Percentiles rank a stretch among this genome's conserved stretches.
Conservation (phyloP, 1,140 invertebrate genomes). For the Pristionchus pacificus region DNA sequence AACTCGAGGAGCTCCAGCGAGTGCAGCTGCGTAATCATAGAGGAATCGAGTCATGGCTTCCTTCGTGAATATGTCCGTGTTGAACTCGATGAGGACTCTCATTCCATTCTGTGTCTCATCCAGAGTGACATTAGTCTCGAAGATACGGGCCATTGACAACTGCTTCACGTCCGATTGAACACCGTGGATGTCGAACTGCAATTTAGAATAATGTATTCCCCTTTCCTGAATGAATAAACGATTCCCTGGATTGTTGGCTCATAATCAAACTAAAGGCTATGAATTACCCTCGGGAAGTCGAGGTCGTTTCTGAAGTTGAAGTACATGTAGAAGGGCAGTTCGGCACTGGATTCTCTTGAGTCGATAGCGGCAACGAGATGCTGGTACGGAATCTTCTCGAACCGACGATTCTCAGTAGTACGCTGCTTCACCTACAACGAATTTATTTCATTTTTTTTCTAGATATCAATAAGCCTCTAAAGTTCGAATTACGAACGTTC, state of each 20-base stretch:
- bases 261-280: too few species aligned
- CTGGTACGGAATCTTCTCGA: slow-evolving; percentile 43
- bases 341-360: slow-evolving; percentile 1
- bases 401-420: slow-evolving; percentile 15
- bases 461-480: too few species aligned
- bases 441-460: too few species aligned
- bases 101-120: slow-evolving; percentile 36
- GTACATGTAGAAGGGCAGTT: slow-evolving; percentile 43
- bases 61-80: slow-evolving; percentile 14
- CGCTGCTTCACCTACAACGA: slow-evolving; percentile 29
- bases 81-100: slow-evolving; percentile 35
- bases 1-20: not conserved
- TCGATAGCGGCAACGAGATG: slow-evolving; percentile 31
- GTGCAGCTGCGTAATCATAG: slow-evolving; percentile 17
- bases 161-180: slow-evolving; percentile 31
- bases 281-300: slow-evolving; percentile 45
- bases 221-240: too few species aligned
- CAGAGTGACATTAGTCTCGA: slow-evolving; percentile 43
- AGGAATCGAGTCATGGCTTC: slow-evolving; percentile 19
- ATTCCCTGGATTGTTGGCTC: too few species aligned
- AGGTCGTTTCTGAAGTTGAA: slow-evolving; percentile 50
- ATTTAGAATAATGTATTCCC: too few species aligned
- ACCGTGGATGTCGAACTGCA: slow-evolving; percentile 33
- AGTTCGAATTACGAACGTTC: too few species aligned
- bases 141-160: slow-evolving; percentile 42